Conservation (phyloP, 2,888 invertebrate species). For the Apotomis betuletana region DNA sequence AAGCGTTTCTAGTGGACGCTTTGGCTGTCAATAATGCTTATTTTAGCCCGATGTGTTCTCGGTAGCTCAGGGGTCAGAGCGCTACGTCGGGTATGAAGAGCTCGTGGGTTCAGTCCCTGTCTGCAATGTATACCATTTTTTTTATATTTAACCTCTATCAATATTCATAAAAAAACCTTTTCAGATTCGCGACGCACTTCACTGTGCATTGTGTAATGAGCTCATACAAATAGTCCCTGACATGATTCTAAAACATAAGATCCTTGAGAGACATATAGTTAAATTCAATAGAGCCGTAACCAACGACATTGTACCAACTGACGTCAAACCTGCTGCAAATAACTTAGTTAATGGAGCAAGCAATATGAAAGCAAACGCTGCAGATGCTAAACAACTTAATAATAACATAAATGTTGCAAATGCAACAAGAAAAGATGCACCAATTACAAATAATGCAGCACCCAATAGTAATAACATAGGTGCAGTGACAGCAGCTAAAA, state of each 20-base stretch:
- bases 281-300: slow-evolving; percentile 28
- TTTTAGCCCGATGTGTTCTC: too few relatives aligned
- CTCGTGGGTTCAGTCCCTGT: too few relatives aligned
- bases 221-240: slow-evolving; percentile 32
- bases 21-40: too few relatives aligned
- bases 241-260: slow-evolving; percentile 43
- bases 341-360: neutral
- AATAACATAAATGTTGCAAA: neutral
- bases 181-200: slow-evolving; percentile 46
- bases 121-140: too few relatives aligned
- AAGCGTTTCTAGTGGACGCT: too few relatives aligned
- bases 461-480: neutral
- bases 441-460: too few relatives aligned
- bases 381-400: neutral
- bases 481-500: neutral
- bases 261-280: slow-evolving; percentile 35
- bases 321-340: neutral
- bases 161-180: slow-evolving; percentile 13
- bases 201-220: slow-evolving; percentile 49
- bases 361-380: neutral
- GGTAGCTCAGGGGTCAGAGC: too few relatives aligned
- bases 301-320: neutral
- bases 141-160: too few relatives aligned
- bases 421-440: too few relatives aligned
- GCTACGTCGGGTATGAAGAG: too few relatives aligned